A percentile compares a stretch with the other conserved stretches of the same genome.
Evolutionary conservation across 2,888 invertebrate species (phyloP).

Genomic region (Amblyjoppa fuscipennis): DNA sequence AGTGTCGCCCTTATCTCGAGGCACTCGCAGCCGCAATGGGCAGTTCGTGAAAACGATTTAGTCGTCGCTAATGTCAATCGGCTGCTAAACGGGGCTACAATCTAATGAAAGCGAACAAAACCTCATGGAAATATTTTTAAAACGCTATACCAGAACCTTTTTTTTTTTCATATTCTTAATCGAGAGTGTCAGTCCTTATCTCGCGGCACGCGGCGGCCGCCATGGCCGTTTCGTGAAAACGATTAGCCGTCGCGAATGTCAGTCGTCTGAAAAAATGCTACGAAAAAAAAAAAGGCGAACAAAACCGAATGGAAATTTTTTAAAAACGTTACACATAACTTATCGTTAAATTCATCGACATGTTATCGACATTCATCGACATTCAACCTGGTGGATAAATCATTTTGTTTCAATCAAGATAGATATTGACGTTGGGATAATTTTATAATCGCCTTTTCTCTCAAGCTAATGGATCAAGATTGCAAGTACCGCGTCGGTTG

Average conservation of each 20-base stretch:
- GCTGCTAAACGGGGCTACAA: background rate
- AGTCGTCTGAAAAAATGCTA: background rate
- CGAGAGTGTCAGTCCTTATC: background rate
- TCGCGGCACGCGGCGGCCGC: background rate
- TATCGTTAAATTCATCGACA: background rate
- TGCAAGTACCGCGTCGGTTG: background rate
- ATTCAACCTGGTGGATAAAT: background rate
- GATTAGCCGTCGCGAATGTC: conserved; percentile 3
- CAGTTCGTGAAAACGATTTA: conserved; percentile 12
- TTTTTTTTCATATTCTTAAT: background rate
- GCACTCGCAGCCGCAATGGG: conserved; percentile 15
- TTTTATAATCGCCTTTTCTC: background rate
- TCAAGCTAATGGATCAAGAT: background rate
- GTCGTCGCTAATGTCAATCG: background rate
- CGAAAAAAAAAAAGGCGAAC: background rate
- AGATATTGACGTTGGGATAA: background rate
- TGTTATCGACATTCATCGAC: too few species aligned
- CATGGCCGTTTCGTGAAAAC: conserved; percentile 8
- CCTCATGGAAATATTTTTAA: background rate
- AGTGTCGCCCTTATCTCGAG: conserved; percentile 11
- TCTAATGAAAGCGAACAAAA: background rate
- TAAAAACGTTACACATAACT: background rate
- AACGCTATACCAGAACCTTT: background rate
- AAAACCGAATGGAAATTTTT: background rate
- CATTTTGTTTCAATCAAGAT: background rate